Evolutionary conservation across 1,140 invertebrate genomes (phyloP).

Genomic region (Trichoplusia ni): DNA sequence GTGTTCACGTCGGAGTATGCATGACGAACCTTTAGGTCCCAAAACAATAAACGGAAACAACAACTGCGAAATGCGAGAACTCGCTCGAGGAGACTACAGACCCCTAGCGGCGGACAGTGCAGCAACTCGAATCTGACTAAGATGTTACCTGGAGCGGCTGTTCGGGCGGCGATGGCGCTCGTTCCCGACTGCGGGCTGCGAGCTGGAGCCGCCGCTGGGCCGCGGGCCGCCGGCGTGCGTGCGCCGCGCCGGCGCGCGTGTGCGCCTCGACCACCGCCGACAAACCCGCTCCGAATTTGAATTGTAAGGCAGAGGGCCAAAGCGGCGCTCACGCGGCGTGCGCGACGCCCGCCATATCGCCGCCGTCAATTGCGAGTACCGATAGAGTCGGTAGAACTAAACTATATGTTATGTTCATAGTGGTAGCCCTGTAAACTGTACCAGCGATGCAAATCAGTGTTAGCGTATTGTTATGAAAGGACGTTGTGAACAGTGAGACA

Average conservation of each 20-base stretch:
- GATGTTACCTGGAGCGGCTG: constrained; percentile 83
- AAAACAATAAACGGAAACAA: constrained; percentile 88
- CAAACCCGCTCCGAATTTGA: constrained; percentile 78
- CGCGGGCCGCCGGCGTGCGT: constrained; percentile 68
- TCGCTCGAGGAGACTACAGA: constrained; percentile 79
- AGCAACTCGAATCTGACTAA: constrained; percentile 84
- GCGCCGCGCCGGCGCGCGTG: constrained; percentile 60
- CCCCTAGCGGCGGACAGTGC: constrained; percentile 82
- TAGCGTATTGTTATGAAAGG: constrained; percentile 34
- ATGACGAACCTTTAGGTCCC: constrained; percentile 76
- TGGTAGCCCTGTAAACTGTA: constrained; percentile 44
- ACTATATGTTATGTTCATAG: constrained; percentile 53
- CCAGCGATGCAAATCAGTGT: constrained; percentile 42
- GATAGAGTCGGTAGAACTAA: constrained; percentile 48
- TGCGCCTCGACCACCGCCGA: constrained; percentile 71
- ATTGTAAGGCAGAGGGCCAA: constrained; percentile 50
- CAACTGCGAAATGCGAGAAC: constrained; percentile 88
- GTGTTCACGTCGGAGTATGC: constrained; percentile 80
- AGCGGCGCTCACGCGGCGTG: constrained; percentile 1
- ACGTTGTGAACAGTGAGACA: constrained; percentile 44
- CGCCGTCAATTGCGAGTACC: constrained; percentile 60
- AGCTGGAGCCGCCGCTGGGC: constrained; percentile 77
- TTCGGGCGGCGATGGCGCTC: constrained; percentile 83
- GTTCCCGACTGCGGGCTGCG: constrained; percentile 74
- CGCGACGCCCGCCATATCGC: constrained; percentile 27